Evolutionary conservation across 2,113 vertebrate genomes (phyloP).

Genomic region (Pantherophis guttatus): DNA sequence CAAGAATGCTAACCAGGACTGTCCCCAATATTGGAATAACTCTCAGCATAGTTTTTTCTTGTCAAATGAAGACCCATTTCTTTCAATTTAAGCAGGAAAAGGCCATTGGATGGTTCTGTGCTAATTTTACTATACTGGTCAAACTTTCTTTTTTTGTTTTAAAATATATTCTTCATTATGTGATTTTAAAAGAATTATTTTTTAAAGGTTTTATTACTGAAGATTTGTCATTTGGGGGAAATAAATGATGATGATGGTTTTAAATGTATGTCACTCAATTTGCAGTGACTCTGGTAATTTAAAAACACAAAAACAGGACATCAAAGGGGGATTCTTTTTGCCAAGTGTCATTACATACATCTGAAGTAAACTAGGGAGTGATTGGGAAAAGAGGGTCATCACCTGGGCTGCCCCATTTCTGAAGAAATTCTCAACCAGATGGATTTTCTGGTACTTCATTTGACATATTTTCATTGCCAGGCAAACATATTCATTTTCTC

Average conservation of each 20-base stretch:
- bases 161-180: neutral
- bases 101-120: neutral
- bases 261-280: neutral
- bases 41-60: neutral
- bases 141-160: neutral
- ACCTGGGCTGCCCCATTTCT: neutral
- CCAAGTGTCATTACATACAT: neutral
- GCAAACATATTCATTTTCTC: neutral
- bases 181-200: neutral
- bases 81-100: neutral
- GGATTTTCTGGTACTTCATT: neutral
- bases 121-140: neutral
- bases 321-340: neutral
- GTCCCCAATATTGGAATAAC: neutral
- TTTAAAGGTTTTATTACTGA: neutral
- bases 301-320: neutral
- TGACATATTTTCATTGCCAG: neutral
- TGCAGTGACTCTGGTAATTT: neutral
- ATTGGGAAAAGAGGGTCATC: neutral
- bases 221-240: no score
- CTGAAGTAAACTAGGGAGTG: neutral
- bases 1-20: neutral
- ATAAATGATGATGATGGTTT: neutral
- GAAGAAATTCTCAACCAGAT: neutral
- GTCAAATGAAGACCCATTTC: neutral